phyloP scores from a whole-genome alignment of 2,113 vertebrate species.

The Verasper variegatus region DNA sequence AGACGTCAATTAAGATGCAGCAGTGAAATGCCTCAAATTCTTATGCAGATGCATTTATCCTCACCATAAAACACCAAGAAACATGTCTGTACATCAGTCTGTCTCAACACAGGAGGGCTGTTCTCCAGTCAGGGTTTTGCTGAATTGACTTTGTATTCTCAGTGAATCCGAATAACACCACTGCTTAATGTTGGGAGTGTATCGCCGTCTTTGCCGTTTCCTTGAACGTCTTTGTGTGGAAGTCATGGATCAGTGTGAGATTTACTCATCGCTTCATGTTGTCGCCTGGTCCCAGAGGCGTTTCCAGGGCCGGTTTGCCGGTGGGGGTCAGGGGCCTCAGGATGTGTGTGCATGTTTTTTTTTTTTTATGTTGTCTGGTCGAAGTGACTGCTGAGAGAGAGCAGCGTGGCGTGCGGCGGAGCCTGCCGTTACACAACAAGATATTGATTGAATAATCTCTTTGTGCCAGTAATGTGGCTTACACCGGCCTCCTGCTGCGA shows the following conservation, averaged over 20 bases:
- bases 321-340: slow-evolving; percentile 69
- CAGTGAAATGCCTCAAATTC: no score
- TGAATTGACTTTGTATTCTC: no score
- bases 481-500: slow-evolving; percentile 78
- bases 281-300: slow-evolving; percentile 66
- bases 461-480: slow-evolving; percentile 75
- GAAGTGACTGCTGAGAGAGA: slow-evolving; percentile 36
- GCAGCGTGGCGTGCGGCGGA: slow-evolving; percentile 43
- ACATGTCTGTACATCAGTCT: no score
- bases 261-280: slow-evolving; percentile 50
- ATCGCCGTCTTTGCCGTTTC: slow-evolving; percentile 2
- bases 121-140: no score
- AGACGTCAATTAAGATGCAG: slow-evolving; percentile 13
- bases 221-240: slow-evolving; percentile 40
- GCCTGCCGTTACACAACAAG: slow-evolving; percentile 54
- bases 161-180: background rate
- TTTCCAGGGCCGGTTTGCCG: slow-evolving; percentile 35
- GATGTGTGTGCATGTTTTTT: slow-evolving; percentile 41
- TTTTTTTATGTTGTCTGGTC: slow-evolving; percentile 42
- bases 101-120: no score
- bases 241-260: slow-evolving; percentile 45
- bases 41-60: no score
- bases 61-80: no score
- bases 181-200: background rate
- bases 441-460: slow-evolving; percentile 87